phyloP scores from a whole-genome alignment of 2,113 vertebrate genomes.

The Coryphaenoides rupestris region DNA sequence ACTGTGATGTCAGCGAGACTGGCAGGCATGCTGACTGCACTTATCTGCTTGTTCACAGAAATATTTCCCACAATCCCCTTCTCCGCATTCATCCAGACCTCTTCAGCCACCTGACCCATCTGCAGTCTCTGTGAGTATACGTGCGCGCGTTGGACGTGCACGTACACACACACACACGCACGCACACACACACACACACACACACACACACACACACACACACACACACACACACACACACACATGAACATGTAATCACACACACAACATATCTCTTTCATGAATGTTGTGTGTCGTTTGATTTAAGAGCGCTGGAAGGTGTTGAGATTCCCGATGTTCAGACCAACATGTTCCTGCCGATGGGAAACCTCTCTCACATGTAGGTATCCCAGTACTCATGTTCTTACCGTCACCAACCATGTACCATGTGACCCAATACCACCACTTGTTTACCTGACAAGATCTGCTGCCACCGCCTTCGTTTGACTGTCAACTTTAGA shows the following conservation, averaged over 20 bases:
- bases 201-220: background rate
- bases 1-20: too few relatives aligned
- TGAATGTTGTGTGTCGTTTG: constrained; percentile 40
- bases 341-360: constrained; percentile 73
- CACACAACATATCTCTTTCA: background rate
- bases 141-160: background rate
- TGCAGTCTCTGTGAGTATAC: constrained; percentile 78
- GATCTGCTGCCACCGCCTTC: too few relatives aligned
- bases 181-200: background rate
- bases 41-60: constrained; percentile 64
- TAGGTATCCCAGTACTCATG: constrained; percentile 43
- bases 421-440: too few relatives aligned
- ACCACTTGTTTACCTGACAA: too few relatives aligned
- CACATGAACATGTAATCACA: too few relatives aligned
- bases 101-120: constrained; percentile 70
- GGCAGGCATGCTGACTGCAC: too few relatives aligned
- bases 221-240: constrained; percentile 7
- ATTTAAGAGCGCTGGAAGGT: constrained; percentile 73
- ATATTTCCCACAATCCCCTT: constrained; percentile 78
- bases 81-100: constrained; percentile 63
- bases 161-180: constrained; percentile 2
- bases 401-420: background rate
- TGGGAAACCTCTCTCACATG: constrained; percentile 79
- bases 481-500: too few relatives aligned
- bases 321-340: constrained; percentile 77